phyloP scores from a whole-genome alignment of 2,888 invertebrate genomes.

The Scaptomyza parva region DNA sequence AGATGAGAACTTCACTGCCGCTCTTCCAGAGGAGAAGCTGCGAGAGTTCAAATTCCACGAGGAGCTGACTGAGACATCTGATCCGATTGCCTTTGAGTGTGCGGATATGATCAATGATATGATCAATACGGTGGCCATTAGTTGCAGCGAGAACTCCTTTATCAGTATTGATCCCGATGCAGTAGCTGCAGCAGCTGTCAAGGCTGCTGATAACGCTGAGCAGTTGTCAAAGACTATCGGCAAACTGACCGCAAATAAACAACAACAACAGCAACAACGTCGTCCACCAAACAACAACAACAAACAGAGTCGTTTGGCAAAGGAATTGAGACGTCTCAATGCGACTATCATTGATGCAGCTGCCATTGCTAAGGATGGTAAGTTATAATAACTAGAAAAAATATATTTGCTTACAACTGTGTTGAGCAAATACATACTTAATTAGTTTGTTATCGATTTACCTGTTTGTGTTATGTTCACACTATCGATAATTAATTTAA shows the following conservation, averaged over 20 bases:
- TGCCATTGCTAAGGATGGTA: constrained; percentile 72
- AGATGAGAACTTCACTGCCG: constrained; percentile 67
- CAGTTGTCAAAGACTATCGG: constrained; percentile 1
- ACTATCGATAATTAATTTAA: neutral
- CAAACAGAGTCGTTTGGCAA: constrained; percentile 76
- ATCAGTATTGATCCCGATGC: constrained; percentile 72
- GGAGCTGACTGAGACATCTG: constrained; percentile 41
- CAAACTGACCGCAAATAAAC: constrained; percentile 26
- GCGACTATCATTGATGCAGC: constrained; percentile 88
- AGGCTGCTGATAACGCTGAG: constrained; percentile 8
- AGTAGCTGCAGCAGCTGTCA: constrained; percentile 24
- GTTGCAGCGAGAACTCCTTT: constrained; percentile 86
- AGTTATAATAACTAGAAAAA: constrained; percentile 17
- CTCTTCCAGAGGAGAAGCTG: constrained; percentile 44
- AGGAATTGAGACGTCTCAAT: constrained; percentile 88
- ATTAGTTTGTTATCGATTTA: neutral
- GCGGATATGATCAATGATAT: constrained; percentile 86
- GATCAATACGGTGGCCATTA: constrained; percentile 87
- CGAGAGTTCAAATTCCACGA: constrained; percentile 75
- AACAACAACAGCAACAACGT: constrained; percentile 2
- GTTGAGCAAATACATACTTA: neutral
- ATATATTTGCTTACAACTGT: too few species aligned
- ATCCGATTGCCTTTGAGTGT: constrained; percentile 65
- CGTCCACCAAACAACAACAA: neutral
- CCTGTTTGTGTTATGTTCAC: neutral